These are phyloP conservation scores for Danio rerio DNA, from an alignment of 2,113 vertebrate species.

Conservation along the genomic window GRCz12tu NC_133193.1:9816501-9817000, in stretches of 20 bases:
- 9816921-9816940: constrained; percentile 19
- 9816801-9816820: constrained; percentile 10
- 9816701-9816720: not conserved
- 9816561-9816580: not conserved
- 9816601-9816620: constrained; percentile 4
- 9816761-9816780: not conserved
- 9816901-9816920: not conserved
- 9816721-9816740: constrained; percentile 14
- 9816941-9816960: constrained; percentile 14
- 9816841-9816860: constrained; percentile 10
- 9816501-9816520: not conserved
- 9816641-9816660: not conserved
- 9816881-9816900: not conserved
- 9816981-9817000: not conserved
- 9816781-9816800: constrained; percentile 9
- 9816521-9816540: not conserved
- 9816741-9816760: constrained; percentile 4
- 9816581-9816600: not conserved
- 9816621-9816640: not conserved
- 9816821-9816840: constrained; percentile 18
- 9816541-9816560: not conserved
- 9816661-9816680: not conserved
- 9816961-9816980: constrained; percentile 14
- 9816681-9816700: not conserved
- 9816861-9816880: not conserved